phyloP scores from a whole-genome alignment of 1,140 invertebrate genomes.

The Amyelois transitella region DNA sequence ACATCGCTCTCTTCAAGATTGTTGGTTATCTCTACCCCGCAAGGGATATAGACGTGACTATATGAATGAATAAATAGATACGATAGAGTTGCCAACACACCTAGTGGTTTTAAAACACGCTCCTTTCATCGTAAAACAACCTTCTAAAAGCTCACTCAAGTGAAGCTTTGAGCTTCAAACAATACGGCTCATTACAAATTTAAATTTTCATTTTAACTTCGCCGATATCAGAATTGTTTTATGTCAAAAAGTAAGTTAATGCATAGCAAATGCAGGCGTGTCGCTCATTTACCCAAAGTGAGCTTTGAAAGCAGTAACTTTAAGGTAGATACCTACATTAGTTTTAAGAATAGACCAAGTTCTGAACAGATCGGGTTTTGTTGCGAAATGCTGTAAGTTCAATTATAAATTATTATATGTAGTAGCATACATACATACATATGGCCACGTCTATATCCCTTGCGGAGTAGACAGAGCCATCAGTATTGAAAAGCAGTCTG shows the following conservation, averaged over 20 bases:
- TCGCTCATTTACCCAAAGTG: slow-evolving; percentile 3
- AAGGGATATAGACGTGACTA: too few species aligned
- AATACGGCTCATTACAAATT: not conserved
- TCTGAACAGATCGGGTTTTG: not conserved
- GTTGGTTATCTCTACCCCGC: too few species aligned
- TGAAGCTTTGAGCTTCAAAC: not conserved
- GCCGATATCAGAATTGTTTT: not conserved
- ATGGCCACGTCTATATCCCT: too few species aligned
- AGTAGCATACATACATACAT: too few species aligned
- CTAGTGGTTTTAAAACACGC: not conserved
- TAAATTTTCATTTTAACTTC: not conserved
- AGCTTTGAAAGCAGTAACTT: slow-evolving; percentile 2
- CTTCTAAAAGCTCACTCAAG: not conserved
- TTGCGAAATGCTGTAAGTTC: too few species aligned
- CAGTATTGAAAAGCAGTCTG: too few species aligned
- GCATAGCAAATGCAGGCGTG: slow-evolving; percentile 2
- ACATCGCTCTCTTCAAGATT: too few species aligned
- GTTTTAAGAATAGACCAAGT: not conserved
- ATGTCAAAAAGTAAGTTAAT: slow-evolving; percentile 1
- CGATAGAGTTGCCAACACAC: too few species aligned
- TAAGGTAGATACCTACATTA: not conserved
- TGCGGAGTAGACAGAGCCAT: too few species aligned
- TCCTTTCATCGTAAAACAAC: not conserved
- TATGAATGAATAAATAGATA: too few species aligned
- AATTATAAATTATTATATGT: too few species aligned